Percentiles rank a stretch among this genome's conserved stretches.
These are phyloP conservation scores for Pseudorhombus dupliciocellatus DNA, from an alignment of 2,113 vertebrate genomes.

Conservation along the genomic window DNA sequence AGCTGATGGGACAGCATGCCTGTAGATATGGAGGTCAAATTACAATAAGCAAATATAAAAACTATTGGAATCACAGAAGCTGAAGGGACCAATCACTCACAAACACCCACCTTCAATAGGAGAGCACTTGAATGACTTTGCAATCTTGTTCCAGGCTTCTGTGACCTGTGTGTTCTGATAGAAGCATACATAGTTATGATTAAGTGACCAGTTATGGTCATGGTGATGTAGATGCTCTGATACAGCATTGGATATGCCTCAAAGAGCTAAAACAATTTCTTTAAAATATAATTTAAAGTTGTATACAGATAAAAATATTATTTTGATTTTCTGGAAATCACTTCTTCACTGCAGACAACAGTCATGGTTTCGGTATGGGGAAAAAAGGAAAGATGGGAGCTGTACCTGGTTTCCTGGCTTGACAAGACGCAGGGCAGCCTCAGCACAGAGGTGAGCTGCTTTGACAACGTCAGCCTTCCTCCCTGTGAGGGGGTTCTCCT, in stretches of 20 bases:
- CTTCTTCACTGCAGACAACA: no score
- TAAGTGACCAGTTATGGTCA: background rate
- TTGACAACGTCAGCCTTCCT: constrained; percentile 95
- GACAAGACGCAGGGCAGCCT: constrained; percentile 94
- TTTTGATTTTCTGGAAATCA: no score
- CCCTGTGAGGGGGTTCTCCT: constrained; percentile 92
- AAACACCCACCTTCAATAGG: constrained; percentile 90
- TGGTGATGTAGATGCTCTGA: background rate
- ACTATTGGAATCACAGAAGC: background rate
- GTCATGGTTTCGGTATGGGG: no score
- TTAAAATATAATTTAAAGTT: no score
- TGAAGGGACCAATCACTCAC: background rate
- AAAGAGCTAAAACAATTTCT: no score
- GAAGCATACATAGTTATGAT: constrained; percentile 1
- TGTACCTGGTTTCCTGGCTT: constrained; percentile 97
- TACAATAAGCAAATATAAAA: background rate
- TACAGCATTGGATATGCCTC: no score
- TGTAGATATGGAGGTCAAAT: constrained; percentile 53
- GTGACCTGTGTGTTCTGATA: constrained; percentile 95
- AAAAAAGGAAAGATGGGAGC: background rate
- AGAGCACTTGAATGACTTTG: constrained; percentile 96
- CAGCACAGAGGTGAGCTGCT: constrained; percentile 94
- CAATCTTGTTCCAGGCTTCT: constrained; percentile 99
- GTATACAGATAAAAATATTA: no score
- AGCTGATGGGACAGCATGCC: constrained; percentile 98